Evolutionary conservation across 2,797 vertebrate species (phyloP).

Genomic region (Bucorvus abyssinicus): DNA sequence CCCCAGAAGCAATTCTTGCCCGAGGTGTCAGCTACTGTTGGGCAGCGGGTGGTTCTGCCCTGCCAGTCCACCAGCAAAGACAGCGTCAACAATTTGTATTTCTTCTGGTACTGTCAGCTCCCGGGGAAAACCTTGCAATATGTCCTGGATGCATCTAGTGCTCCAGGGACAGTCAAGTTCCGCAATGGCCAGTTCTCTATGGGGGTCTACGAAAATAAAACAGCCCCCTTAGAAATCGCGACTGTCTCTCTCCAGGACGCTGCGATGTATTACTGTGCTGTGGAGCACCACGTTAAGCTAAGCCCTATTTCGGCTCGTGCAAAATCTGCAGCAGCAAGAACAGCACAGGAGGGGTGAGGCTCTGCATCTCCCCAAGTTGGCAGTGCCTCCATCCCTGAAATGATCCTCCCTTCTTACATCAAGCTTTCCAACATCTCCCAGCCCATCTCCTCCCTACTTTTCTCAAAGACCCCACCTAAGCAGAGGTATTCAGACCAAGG

Average conservation of each 20-base stretch:
- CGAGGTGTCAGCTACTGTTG: not conserved
- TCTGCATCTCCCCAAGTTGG: not conserved
- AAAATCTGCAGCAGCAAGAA: not conserved
- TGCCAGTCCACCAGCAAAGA: not conserved
- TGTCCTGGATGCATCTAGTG: not conserved
- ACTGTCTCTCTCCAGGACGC: not conserved
- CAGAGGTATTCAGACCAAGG: not conserved
- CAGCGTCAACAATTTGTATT: not conserved
- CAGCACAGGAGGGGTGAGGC: not conserved
- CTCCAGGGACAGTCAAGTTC: not conserved
- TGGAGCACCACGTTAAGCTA: not conserved
- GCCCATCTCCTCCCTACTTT: not conserved
- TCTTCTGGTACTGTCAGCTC: not conserved
- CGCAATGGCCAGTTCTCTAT: not conserved
- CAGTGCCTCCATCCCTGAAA: not conserved
- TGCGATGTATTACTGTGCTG: not conserved
- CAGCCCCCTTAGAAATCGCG: not conserved
- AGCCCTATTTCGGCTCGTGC: not conserved
- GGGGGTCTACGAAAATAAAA: not conserved
- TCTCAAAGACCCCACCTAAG: not conserved
- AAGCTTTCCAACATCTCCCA: not conserved
- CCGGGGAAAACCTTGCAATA: fast-evolving
- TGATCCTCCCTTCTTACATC: not conserved
- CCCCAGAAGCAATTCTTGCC: not conserved
- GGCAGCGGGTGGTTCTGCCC: slow-evolving; percentile 8